Conservation (phyloP, 2,888 invertebrate species). For the Ischnus inquisitorius region DNA sequence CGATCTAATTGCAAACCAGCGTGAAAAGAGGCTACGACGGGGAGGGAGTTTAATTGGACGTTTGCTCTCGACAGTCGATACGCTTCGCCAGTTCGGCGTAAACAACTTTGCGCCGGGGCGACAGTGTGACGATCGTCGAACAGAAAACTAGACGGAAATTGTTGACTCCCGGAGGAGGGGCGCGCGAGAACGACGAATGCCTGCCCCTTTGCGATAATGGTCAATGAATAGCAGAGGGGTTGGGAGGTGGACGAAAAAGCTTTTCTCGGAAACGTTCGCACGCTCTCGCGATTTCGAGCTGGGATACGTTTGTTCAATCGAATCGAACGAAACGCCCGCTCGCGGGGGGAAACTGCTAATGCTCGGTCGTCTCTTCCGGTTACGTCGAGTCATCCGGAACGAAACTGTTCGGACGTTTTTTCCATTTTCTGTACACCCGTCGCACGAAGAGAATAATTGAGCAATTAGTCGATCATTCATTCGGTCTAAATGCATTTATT, state of each 20-base stretch:
- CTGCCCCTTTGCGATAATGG: constrained; percentile 59
- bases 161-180: constrained; percentile 31
- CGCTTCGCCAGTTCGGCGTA: constrained; percentile 61
- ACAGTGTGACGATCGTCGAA: neutral
- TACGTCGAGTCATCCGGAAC: constrained; percentile 56
- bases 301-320: constrained; percentile 56
- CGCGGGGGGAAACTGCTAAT: constrained; percentile 10
- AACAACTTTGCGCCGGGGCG: constrained; percentile 56
- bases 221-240: constrained; percentile 16
- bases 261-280: constrained; percentile 58
- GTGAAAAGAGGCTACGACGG: constrained; percentile 42
- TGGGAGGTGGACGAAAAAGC: constrained; percentile 42
- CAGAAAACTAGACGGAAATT: constrained; percentile 63
- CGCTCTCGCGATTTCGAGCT: constrained; percentile 46
- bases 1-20: constrained; percentile 53
- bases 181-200: constrained; percentile 27
- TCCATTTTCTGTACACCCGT: neutral
- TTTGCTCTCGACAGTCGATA: constrained; percentile 55
- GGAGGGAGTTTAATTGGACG: constrained; percentile 62
- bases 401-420: neutral
- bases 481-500: neutral
- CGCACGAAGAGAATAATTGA: neutral
- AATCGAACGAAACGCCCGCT: constrained; percentile 58
- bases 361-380: constrained; percentile 62
- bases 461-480: neutral